Evolutionary conservation across 1,140 invertebrate genomes (phyloP).

Genomic region (Drosophila repletoides): DNA sequence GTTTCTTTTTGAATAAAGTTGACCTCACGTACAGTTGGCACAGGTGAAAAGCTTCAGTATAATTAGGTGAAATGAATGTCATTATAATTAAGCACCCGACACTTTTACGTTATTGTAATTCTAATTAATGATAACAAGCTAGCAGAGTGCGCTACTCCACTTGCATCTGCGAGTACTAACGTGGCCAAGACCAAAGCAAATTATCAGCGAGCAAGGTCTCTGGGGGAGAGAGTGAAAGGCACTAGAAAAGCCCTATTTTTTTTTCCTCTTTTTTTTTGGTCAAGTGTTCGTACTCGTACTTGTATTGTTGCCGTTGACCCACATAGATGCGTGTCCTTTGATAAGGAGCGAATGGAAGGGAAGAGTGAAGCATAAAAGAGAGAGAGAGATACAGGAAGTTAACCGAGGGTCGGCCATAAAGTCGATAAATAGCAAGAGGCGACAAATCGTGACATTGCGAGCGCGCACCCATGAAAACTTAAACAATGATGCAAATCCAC

Average conservation of each 20-base stretch:
- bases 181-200: conserved; percentile 52
- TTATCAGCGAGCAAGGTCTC: conserved; percentile 13
- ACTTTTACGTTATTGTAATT: conserved; percentile 36
- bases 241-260: too few species aligned
- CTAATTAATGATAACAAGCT: conserved; percentile 65
- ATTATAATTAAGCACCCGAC: conserved; percentile 59
- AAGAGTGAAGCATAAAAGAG: neutral
- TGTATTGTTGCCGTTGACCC: conserved; percentile 52
- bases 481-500: conserved; percentile 68
- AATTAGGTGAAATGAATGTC: conserved; percentile 49
- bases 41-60: conserved; percentile 5
- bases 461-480: conserved; percentile 56
- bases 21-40: neutral
- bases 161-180: conserved; percentile 26
- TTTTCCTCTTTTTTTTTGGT: conserved; percentile 28
- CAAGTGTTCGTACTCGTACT: conserved; percentile 24
- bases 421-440: conserved; percentile 53
- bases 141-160: neutral
- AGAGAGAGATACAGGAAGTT: conserved; percentile 1
- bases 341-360: conserved; percentile 23
- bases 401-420: conserved; percentile 14
- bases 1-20: neutral
- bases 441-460: conserved; percentile 25
- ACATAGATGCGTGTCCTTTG: conserved; percentile 53
- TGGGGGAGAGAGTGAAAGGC: neutral